Evolutionary conservation across 2,888 invertebrate species (phyloP).

Genomic region (Watsonalla cultraria): DNA sequence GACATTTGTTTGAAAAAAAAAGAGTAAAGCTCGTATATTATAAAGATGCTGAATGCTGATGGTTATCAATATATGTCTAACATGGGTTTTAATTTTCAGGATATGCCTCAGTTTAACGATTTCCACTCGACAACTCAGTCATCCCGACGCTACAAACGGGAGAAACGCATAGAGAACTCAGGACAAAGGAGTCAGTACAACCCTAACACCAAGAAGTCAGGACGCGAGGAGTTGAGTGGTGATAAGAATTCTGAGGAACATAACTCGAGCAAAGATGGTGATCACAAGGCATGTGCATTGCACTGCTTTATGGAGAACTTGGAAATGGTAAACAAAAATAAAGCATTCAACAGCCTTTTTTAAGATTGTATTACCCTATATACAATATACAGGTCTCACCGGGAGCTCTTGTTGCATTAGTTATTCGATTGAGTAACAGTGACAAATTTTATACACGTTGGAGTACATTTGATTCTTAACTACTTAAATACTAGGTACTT

Average conservation of each 20-base stretch:
- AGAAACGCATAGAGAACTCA: constrained; percentile 51
- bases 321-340: constrained; percentile 76
- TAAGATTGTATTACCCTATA: no score
- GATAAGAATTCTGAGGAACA: constrained; percentile 44
- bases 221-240: constrained; percentile 35
- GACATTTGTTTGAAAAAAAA: no score
- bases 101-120: constrained; percentile 33
- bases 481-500: no score
- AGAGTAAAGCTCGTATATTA: no score
- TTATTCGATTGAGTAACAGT: no score
- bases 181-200: constrained; percentile 69
- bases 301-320: constrained; percentile 85
- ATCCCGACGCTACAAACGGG: constrained; percentile 51
- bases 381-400: no score
- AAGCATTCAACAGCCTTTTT: no score
- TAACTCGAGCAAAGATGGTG: constrained; percentile 37
- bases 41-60: no score
- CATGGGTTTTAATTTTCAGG: constrained; percentile 21
- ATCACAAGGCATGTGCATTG: constrained; percentile 75
- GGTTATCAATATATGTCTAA: not conserved
- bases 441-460: no score
- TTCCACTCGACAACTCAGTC: constrained; percentile 38
- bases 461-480: no score
- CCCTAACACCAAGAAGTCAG: constrained; percentile 46
- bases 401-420: no score